A percentile compares a stretch with the other conserved stretches of the same genome.
Conservation (phyloP, 2,797 vertebrate genomes). For the Hapalemur alaotrensis region DNA sequence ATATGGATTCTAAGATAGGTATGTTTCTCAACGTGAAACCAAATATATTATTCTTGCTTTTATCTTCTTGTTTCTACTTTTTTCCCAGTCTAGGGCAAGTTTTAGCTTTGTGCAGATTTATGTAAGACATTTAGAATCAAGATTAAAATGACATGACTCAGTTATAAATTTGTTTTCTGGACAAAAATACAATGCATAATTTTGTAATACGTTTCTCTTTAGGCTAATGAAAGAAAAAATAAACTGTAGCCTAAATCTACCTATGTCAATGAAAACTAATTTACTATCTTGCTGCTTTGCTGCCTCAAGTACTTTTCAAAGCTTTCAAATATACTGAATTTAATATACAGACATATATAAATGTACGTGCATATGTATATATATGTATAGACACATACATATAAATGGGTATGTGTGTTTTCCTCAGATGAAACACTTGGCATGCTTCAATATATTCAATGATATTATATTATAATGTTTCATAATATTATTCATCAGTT, state of each 20-base stretch:
- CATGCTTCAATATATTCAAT: background rate
- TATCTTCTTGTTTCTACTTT: background rate
- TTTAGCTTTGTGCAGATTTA: background rate
- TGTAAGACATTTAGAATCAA: background rate
- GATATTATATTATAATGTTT: background rate
- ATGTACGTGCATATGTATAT: background rate
- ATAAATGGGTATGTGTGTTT: background rate
- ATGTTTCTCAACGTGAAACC: background rate
- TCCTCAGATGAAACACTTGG: background rate
- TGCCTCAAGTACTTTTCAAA: background rate
- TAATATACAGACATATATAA: background rate
- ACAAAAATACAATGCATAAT: background rate
- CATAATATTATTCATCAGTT: background rate
- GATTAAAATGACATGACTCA: conserved; percentile 31
- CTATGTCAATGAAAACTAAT: background rate
- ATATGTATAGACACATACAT: background rate
- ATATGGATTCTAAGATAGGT: background rate
- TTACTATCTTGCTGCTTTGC: background rate
- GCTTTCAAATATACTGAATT: conserved; percentile 5
- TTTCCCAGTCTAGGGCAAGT: background rate
- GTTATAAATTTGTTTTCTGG: conserved; percentile 29
- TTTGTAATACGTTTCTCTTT: conserved; percentile 28
- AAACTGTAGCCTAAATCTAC: background rate
- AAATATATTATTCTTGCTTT: background rate
- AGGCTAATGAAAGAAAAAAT: conserved; percentile 41